These are phyloP conservation scores for Heteractis magnifica DNA, from an alignment of 92 coral and sea anemone genomes.

Conservation along the genomic window DNA sequence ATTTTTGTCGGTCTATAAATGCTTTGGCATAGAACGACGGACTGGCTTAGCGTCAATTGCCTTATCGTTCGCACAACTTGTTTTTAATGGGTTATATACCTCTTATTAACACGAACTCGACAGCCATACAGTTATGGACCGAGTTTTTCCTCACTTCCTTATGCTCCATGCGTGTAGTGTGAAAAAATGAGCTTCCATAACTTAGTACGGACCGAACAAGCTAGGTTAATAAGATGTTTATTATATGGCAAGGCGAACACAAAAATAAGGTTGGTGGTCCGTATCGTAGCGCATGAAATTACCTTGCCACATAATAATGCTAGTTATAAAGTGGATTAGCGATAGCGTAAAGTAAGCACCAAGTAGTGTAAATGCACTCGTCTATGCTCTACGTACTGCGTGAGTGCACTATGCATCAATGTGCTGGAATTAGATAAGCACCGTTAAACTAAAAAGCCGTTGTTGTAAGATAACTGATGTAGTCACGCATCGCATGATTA, in stretches of 20 bases:
- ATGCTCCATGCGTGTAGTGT: too few relatives aligned
- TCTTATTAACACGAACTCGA: too few relatives aligned
- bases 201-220: too few relatives aligned
- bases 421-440: not conserved
- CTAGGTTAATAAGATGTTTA: too few relatives aligned
- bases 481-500: not conserved
- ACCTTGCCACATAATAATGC: not conserved
- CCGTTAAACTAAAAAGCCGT: not conserved
- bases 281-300: not conserved
- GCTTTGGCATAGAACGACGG: too few relatives aligned
- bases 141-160: too few relatives aligned
- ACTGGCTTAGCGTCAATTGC: not conserved
- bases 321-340: not conserved
- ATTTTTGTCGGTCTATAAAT: too few relatives aligned
- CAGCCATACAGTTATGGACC: too few relatives aligned
- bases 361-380: not conserved
- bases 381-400: not conserved
- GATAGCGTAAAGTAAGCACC: slow-evolving; percentile 2
- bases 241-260: too few relatives aligned
- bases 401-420: not conserved
- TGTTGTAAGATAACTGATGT: not conserved
- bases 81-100: not conserved
- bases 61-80: not conserved
- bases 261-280: too few relatives aligned
- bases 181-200: too few relatives aligned